A percentile compares a stretch with the other conserved stretches of the same genome.
Conservation (phyloP, 2,113 vertebrate species). For the Hoplias malabaricus region DNA sequence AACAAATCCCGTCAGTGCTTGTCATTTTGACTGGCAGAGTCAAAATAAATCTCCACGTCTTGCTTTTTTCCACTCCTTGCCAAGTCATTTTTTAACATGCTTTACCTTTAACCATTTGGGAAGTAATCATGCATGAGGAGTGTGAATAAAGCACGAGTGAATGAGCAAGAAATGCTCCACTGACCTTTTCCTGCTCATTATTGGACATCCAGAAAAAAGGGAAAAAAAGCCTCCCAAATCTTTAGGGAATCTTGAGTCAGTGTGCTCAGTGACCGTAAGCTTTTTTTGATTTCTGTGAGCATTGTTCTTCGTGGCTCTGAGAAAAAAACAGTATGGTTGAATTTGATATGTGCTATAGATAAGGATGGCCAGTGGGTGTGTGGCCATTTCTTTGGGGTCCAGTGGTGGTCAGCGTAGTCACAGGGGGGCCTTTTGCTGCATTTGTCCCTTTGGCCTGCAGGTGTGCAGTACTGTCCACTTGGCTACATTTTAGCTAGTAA, state of each 20-base stretch:
- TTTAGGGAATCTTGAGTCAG: conserved; percentile 70
- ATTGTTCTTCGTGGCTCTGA: conserved; percentile 26
- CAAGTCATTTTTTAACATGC: conserved; percentile 62
- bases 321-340: conserved; percentile 3
- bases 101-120: conserved; percentile 75
- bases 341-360: conserved; percentile 26
- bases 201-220: conserved; percentile 67
- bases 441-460: conserved; percentile 71
- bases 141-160: conserved; percentile 75
- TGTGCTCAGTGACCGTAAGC: conserved; percentile 67
- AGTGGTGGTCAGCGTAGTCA: conserved; percentile 58
- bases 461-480: conserved; percentile 59
- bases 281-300: conserved; percentile 52
- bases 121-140: conserved; percentile 76
- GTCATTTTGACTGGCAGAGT: conserved; percentile 69
- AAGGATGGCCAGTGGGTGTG: neutral
- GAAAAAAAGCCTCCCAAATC: conserved; percentile 62
- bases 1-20: conserved; percentile 67
- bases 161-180: conserved; percentile 78
- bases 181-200: conserved; percentile 80
- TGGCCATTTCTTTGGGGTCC: conserved; percentile 46
- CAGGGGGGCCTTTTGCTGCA: conserved; percentile 62
- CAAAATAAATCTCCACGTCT: conserved; percentile 62
- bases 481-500: too few species aligned
- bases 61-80: conserved; percentile 12